Evolutionary conservation across 2,888 invertebrate species (phyloP), one percentile per base, ranked within the genome.

Genomic region (Microdon myrmicae): DNA sequence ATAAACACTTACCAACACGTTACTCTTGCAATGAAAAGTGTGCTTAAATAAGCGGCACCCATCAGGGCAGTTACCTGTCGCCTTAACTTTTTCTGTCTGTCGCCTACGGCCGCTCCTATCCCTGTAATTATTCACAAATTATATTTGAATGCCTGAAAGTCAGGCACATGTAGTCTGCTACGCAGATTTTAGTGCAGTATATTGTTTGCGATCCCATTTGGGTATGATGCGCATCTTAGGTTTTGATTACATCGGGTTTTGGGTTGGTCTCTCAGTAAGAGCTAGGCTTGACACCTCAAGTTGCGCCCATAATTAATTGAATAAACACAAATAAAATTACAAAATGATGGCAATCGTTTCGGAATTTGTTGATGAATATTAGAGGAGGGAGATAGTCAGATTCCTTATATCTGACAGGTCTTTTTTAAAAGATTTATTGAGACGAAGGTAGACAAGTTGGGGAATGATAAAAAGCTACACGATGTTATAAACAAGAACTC

Each of bases 91-190:
- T n/a, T 13, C 22, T 32, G 13, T 4, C 20, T 12, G 8, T 12
- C 12, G 29, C 31, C 34, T 10, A 14, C 12, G 29, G 17, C 12
- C 58, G 28, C 45, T 26, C 58, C 58, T 43, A 20, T 35, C 38
- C 20, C 23, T 23, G 39, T 43, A 58, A 56, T 44, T 49, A 56
- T 44, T 45, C 17, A 45, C 45, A 44, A 49, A 56, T 43, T 55
- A 34, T 49, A 19, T 55, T 56, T 61, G 49, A 49, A 38, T 14
- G 16, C 23, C 55, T 47, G 55, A 39, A 8, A 29, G 12, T 39
- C 47, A 47, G 39, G 55, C 47, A 55, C 13, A 34, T 34, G 39
- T 47, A n/a, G 16, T n/a, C 16, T 20, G 26, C 16, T 38, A 14
- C 31, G 13, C 13, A 8, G 39, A 13, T 19, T 14, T 12, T 34